Base-by-base conservation (phyloP, 2,113 vertebrate species). In the Dolichotis patagonum region DNA sequence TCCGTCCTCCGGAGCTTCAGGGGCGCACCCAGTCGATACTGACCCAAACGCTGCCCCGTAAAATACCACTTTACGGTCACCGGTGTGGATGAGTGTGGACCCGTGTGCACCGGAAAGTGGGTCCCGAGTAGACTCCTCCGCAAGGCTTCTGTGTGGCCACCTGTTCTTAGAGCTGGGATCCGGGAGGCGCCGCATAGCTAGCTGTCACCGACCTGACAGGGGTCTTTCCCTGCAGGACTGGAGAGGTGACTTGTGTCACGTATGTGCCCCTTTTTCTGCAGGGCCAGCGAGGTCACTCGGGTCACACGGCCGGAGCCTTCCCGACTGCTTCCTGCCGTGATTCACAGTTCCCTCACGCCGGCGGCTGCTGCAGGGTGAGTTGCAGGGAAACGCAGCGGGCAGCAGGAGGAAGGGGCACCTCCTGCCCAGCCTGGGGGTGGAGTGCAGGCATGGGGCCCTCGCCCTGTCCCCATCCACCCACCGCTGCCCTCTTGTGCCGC, bases 401-500 rank as follows among this genome's bases (percentile, higher is more conserved):
- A 24, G n/a, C 19, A 13, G 41, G 73, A 26, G 24, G 60, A 20
- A 13, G 3, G 49, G 5, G 0, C 16, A 0, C 56, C 35, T 62
- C 67, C 69, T 11, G 16, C 35, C 41, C 43, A 38, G 84, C 0
- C 1, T 0, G 0, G 35, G 38, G 60, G n/a, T 41, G 9, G 1
- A 20, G 52, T 26, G 41, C 60, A 22, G 77, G 65, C 2, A 7
- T 1, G 65, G 65, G 35, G 17, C 6, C 14, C 65, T 69, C 17
- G 35, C 35, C 1, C 16, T n/a, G 35, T 14, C 41, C 0, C 35
- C 6, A 0, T 2, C 12, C 1, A 35, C 22, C 35, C 56, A 11
- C 24, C 26, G 67, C 17, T 69, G 67, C 35, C 32, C 19, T 22
- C 28, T 24, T 22, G n/a, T 22, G 32, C 22, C 52, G 38, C 4